These are phyloP conservation scores for Sebastes baramenuke DNA, from an alignment of 2,797 vertebrate genomes.

Conservation along the genomic window DNA sequence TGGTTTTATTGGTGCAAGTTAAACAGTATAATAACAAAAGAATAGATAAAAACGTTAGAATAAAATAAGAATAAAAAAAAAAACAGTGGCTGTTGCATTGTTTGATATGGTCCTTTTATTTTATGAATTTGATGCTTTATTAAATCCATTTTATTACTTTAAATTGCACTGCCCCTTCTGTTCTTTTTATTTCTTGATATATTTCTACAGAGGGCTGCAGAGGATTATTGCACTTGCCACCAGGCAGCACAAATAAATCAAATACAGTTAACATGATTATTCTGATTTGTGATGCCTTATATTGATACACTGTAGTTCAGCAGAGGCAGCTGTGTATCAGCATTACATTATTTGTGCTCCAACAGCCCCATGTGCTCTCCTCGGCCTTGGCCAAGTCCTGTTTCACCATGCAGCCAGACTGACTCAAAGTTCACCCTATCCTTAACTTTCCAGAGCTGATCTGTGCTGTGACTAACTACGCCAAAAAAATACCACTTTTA, in stretches of 20 bases:
- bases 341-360: constrained; percentile 17
- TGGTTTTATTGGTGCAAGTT: too few relatives aligned
- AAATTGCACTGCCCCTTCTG: neutral
- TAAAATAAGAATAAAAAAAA: too few relatives aligned
- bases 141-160: neutral
- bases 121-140: neutral
- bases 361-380: constrained; percentile 7
- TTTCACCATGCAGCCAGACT: constrained; percentile 31
- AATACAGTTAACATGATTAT: neutral
- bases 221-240: neutral
- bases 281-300: neutral
- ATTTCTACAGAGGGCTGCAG: neutral
- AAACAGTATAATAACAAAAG: too few relatives aligned
- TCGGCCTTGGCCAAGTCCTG: constrained; percentile 52
- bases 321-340: neutral
- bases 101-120: neutral
- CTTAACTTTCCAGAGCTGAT: constrained; percentile 17
- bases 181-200: neutral
- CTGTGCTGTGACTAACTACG: constrained; percentile 36
- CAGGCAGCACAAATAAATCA: neutral
- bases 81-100: neutral
- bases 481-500: constrained; percentile 12
- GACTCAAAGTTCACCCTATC: constrained; percentile 56
- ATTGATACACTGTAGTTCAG: neutral
- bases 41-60: too few relatives aligned